Percentiles rank a stretch among this genome's conserved stretches.
Conservation (phyloP, 2,113 vertebrate genomes). For the Rallus limicola region DNA sequence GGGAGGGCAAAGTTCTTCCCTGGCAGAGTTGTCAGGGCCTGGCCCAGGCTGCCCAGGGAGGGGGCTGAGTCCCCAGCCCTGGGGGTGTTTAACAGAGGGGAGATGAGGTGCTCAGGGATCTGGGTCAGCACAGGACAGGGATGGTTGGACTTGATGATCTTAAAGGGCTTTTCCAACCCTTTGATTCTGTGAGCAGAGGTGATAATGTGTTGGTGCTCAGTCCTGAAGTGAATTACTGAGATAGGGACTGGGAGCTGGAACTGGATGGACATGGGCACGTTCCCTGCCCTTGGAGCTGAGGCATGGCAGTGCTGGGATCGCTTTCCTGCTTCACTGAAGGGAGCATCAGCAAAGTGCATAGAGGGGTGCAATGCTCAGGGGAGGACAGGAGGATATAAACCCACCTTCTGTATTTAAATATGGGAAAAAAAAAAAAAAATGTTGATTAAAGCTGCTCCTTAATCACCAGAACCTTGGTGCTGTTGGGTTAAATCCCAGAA, state of each 20-base stretch:
- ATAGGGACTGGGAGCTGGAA: not conserved
- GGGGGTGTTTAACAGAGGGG: too few species aligned
- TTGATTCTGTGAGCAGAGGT: too few species aligned
- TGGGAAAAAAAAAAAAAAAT: not conserved
- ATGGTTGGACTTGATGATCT: too few species aligned
- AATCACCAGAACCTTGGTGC: not conserved
- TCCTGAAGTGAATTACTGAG: not conserved
- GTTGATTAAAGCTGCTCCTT: not conserved
- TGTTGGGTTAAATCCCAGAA: not conserved
- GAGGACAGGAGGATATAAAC: not conserved
- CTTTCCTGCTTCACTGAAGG: not conserved
- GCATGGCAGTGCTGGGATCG: not conserved
- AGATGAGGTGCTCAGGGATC: too few species aligned
- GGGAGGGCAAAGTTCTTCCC: too few species aligned
- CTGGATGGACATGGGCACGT: not conserved
- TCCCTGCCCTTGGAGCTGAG: not conserved
- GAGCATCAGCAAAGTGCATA: not conserved
- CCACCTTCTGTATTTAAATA: not conserved
- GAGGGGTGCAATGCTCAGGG: not conserved
- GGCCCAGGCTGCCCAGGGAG: too few species aligned
- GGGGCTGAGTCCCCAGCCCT: too few species aligned
- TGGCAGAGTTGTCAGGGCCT: too few species aligned
- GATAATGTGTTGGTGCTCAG: not conserved
- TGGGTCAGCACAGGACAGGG: too few species aligned
- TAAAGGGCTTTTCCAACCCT: too few species aligned